A percentile compares a stretch with the other conserved stretches of the same genome.
These are phyloP conservation scores for Elegia similella DNA, from an alignment of 2,888 invertebrate species.

Conservation along the genomic window DNA sequence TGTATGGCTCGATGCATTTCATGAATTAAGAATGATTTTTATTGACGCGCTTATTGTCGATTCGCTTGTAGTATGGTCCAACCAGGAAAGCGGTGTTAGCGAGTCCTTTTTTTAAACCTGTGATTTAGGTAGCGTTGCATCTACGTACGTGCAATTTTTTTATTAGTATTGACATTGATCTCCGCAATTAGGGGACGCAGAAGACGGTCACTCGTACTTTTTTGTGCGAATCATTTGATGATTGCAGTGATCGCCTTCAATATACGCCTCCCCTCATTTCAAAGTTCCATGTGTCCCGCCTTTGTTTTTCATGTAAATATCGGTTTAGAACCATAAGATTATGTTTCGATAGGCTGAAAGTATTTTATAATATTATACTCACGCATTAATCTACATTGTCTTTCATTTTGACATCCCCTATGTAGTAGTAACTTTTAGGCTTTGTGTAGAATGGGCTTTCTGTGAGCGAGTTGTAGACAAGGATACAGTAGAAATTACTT, in stretches of 20 bases:
- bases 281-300: conserved; percentile 59
- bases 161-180: conserved; percentile 14
- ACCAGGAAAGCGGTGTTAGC: conserved; percentile 3
- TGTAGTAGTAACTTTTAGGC: no score
- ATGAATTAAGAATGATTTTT: no score
- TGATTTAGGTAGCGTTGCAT: conserved; percentile 19
- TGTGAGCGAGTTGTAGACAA: no score
- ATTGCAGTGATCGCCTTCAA: conserved; percentile 18
- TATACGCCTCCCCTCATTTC: conserved; percentile 36
- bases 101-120: conserved; percentile 14
- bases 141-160: conserved; percentile 17
- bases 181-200: conserved; percentile 14
- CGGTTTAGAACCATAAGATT: conserved; percentile 71
- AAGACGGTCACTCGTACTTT: conserved; percentile 6
- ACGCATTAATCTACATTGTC: conserved; percentile 51
- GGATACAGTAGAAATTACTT: no score
- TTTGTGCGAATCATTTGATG: conserved; percentile 23
- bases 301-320: conserved; percentile 71
- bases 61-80: not conserved
- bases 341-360: conserved; percentile 76
- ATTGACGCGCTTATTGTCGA: not conserved
- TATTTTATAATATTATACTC: conserved; percentile 80
- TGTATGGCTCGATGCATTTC: no score
- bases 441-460: no score
- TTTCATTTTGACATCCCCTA: conserved; percentile 30